A percentile compares a stretch with the other conserved stretches of the same genome.
These are phyloP conservation scores for Melinaea menophilus DNA, from an alignment of 2,888 invertebrate genomes.

Conservation along the genomic window DNA sequence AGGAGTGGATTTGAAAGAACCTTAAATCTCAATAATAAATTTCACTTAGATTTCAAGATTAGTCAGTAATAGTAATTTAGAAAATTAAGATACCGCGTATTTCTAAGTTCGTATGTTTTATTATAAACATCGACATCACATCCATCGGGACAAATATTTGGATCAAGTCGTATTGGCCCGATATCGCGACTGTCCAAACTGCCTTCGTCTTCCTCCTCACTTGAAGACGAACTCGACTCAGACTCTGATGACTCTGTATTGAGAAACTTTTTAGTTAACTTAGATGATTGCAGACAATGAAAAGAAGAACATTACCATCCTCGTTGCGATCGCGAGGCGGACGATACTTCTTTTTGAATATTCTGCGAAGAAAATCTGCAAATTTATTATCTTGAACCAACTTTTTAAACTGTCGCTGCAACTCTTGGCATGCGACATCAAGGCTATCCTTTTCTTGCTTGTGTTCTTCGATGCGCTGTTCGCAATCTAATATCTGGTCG, in stretches of 20 bases:
- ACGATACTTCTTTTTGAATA: constrained; percentile 90
- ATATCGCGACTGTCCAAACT: constrained; percentile 82
- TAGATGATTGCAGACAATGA: neutral
- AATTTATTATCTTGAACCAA: constrained; percentile 85
- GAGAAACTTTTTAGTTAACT: neutral
- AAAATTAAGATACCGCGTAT: constrained; percentile 64
- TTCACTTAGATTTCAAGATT: too few species aligned
- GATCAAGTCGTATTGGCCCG: constrained; percentile 82
- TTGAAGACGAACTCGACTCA: constrained; percentile 75
- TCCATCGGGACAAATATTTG: constrained; percentile 83
- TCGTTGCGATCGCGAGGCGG: constrained; percentile 79
- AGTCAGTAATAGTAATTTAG: neutral
- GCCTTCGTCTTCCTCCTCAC: constrained; percentile 79
- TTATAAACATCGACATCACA: constrained; percentile 84
- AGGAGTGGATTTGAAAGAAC: too few species aligned
- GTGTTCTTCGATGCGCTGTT: constrained; percentile 74
- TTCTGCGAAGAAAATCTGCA: constrained; percentile 85
- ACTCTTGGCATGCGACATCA: constrained; percentile 48
- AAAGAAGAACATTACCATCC: constrained; percentile 47
- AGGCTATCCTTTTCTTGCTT: constrained; percentile 52
- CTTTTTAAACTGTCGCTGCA: constrained; percentile 76
- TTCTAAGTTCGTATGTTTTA: constrained; percentile 80
- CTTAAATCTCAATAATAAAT: too few species aligned
- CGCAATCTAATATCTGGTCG: constrained; percentile 69
- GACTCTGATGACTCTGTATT: constrained; percentile 61